These are phyloP conservation scores for Diorhabda sublineata DNA, from an alignment of 1,140 invertebrate species.

Conservation along the genomic window DNA sequence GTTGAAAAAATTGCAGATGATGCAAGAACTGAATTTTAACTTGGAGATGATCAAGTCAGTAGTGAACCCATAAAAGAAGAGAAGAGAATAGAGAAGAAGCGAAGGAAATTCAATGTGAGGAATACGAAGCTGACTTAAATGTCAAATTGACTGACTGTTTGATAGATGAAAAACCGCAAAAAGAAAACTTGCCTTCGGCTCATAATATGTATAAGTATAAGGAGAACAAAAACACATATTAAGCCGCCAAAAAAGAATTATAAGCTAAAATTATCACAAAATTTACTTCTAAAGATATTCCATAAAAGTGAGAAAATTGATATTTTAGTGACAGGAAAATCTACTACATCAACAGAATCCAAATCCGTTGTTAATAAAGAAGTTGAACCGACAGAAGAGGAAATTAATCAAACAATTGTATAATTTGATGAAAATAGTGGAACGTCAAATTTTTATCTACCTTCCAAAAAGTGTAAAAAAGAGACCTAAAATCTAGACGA, in stretches of 20 bases:
- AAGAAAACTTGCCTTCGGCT: neutral
- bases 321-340: neutral
- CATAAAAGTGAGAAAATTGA: neutral
- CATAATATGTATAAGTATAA: neutral
- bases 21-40: neutral
- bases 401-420: neutral
- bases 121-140: neutral
- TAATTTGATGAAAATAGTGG: neutral
- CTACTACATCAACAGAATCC: neutral
- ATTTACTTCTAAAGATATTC: neutral
- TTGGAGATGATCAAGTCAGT: neutral
- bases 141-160: neutral
- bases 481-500: too few relatives aligned
- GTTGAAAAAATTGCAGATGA: neutral
- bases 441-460: too few relatives aligned
- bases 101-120: neutral
- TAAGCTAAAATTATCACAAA: neutral
- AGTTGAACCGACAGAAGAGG: neutral
- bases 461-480: too few relatives aligned
- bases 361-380: neutral
- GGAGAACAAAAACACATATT: slow-evolving; percentile 11
- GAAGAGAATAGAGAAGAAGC: neutral
- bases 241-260: slow-evolving; percentile 26
- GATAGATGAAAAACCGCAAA: neutral
- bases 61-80: neutral